Base-by-base conservation (phyloP, 2,797 vertebrate genomes). In the Todus mexicanus region DNA sequence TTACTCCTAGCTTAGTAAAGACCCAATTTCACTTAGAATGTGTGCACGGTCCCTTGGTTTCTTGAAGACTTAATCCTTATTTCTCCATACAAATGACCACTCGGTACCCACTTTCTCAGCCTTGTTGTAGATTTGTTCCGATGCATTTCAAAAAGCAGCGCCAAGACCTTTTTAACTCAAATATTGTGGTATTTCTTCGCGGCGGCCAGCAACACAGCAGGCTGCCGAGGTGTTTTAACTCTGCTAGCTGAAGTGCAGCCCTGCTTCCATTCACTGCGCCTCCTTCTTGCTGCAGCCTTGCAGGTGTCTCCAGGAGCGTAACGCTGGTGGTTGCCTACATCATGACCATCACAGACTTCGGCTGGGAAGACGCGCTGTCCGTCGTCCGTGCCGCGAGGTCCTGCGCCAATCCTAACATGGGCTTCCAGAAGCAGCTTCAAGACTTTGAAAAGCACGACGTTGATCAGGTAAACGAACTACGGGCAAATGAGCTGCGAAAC, bases 281-380 rank as follows among this genome's bases (percentile, higher is more conserved):
- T 80, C 17, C 10, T 68, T 71, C 93, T 37, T 70, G 60, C 10
- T 75, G 14, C 96, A 99, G 99, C 97, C 97, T 99, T 95, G 99
- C 99, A 10, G 99, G 99, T 9, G 98, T 99, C 92, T 99, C 99
- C 71, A 98, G 99, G 70, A 99, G 99, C 2, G 99, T 99, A 77
- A 99, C 99, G 0, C 89, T 99, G 96, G 99, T 99, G 80, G 98
- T 99, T 22, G 99, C 99, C 16, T 99, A 99, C 95, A 98, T 99
- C 96, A 99, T 99, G 99, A 99, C 98, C 0, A 97, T 99, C 97
- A 99, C 98, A 0, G 97, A 98, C 54, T 97, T 99, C 43, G 99
- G 99, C 68, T 99, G 99, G 99, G 98, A 99, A 96, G 99, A 99
- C 12, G 98, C 98, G 0, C 96, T 99, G 76, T 97, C 98, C 9